Percentiles rank a stretch among this genome's conserved stretches.
Evolutionary conservation across 2,113 vertebrate genomes (phyloP).

Genomic region (Canis aureus): DNA sequence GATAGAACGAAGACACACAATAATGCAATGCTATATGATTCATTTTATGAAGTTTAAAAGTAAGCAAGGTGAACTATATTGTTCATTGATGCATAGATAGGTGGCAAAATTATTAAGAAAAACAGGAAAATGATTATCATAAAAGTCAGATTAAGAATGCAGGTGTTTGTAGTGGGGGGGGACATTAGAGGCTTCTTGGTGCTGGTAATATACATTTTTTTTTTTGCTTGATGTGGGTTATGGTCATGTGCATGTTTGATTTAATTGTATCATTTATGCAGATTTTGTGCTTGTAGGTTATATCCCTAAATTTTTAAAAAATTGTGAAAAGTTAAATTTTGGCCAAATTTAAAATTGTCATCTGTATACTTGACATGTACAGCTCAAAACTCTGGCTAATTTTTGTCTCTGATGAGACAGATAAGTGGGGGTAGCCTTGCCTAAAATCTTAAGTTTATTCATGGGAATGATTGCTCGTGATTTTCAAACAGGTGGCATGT

Average conservation of each 20-base stretch:
- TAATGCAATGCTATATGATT: background rate
- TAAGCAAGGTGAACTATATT: background rate
- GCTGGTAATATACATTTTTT: background rate
- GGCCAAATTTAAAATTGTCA: background rate
- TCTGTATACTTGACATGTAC: no score
- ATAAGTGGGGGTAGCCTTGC: background rate
- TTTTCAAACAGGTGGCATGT: accelerated
- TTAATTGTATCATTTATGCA: background rate
- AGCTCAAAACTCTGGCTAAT: background rate
- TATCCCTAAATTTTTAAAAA: background rate
- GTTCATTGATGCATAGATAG: background rate
- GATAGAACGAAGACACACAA: background rate
- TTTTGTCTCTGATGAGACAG: background rate
- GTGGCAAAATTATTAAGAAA: background rate
- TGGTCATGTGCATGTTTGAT: background rate
- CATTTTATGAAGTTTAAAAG: background rate
- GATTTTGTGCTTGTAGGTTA: background rate
- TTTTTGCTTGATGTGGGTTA: background rate
- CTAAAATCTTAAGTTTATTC: background rate
- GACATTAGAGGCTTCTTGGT: background rate
- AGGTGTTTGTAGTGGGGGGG: background rate
- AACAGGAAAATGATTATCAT: background rate
- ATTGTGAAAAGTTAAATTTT: background rate
- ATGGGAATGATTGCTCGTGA: accelerated
- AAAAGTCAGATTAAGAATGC: background rate